phyloP scores from a whole-genome alignment of 2,888 invertebrate species.

The Scaptomyza cyrtandrae region DNA sequence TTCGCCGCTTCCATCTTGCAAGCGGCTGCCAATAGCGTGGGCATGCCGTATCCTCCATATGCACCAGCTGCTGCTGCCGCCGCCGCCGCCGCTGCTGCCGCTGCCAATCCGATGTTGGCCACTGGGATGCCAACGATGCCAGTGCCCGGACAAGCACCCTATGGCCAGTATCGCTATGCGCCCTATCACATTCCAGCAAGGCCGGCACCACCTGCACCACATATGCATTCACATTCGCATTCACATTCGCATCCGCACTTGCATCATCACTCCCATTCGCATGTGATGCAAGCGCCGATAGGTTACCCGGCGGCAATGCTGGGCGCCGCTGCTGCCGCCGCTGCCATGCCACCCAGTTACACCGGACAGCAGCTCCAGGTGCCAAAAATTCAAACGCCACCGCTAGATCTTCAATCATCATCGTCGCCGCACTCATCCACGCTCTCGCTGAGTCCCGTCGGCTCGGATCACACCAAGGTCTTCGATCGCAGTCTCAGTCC shows the following conservation, averaged over 20 bases:
- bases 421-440: constrained; percentile 84
- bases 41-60: constrained; percentile 87
- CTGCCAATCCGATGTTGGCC: constrained; percentile 85
- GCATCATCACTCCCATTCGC: constrained; percentile 82
- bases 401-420: constrained; percentile 84
- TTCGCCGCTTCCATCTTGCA: constrained; percentile 96
- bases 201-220: constrained; percentile 81
- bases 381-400: constrained; percentile 84
- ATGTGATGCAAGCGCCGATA: constrained; percentile 62
- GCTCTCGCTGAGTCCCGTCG: constrained; percentile 83
- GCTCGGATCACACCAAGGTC: constrained; percentile 84
- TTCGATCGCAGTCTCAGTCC: constrained; percentile 83
- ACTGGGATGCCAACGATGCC: constrained; percentile 85
- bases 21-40: constrained; percentile 91
- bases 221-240: constrained; percentile 84
- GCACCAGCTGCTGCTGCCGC: constrained; percentile 81
- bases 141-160: constrained; percentile 85
- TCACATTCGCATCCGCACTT: constrained; percentile 80
- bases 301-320: constrained; percentile 70
- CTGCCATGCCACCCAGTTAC: constrained; percentile 74
- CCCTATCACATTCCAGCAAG: constrained; percentile 86
- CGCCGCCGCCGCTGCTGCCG: constrained; percentile 62
- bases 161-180: constrained; percentile 84
- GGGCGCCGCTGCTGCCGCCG: constrained; percentile 55
- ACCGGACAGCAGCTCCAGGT: constrained; percentile 60